These are phyloP conservation scores for Ophion obscuratus DNA, from an alignment of 2,888 invertebrate species.

Conservation along the genomic window DNA sequence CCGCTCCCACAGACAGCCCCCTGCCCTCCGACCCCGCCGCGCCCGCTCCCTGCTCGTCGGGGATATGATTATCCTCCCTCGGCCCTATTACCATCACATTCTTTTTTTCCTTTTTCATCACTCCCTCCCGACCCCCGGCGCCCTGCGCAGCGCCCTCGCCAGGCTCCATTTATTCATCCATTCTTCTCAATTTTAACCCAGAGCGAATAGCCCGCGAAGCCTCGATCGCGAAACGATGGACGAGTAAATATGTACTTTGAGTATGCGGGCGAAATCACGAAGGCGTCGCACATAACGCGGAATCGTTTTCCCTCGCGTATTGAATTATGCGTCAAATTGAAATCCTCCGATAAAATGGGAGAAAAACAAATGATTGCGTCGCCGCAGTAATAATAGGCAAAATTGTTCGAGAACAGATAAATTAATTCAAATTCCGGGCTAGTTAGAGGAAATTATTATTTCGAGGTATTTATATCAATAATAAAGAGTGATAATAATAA, in stretches of 20 bases:
- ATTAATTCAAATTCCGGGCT: not conserved
- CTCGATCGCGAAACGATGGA: conserved; percentile 37
- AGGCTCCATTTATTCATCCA: conserved; percentile 62
- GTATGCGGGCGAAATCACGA: not conserved
- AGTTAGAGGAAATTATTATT: not conserved
- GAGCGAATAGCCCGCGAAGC: conserved; percentile 43
- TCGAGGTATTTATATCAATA: not conserved
- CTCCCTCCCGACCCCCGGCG: not conserved
- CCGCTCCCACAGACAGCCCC: conserved; percentile 34
- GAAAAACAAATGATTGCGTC: not conserved
- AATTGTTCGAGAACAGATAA: not conserved
- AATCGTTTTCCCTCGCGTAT: not conserved
- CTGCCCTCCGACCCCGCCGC: not conserved
- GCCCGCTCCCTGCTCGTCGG: not conserved
- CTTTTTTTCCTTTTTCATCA: not conserved
- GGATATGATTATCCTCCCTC: not conserved
- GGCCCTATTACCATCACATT: not conserved
- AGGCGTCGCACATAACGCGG: not conserved
- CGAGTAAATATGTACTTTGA: conserved; percentile 38
- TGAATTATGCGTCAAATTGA: conserved; percentile 23
- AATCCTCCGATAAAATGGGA: conserved; percentile 1
- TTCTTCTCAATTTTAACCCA: conserved; percentile 48
- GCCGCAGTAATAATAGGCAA: not conserved
- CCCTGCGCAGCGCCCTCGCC: conserved; percentile 28
- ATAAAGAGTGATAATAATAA: not conserved